phyloP scores from a whole-genome alignment of 37 sponge, comb jelly and placozoan genomes.

The Eunapius fragilis region DNA sequence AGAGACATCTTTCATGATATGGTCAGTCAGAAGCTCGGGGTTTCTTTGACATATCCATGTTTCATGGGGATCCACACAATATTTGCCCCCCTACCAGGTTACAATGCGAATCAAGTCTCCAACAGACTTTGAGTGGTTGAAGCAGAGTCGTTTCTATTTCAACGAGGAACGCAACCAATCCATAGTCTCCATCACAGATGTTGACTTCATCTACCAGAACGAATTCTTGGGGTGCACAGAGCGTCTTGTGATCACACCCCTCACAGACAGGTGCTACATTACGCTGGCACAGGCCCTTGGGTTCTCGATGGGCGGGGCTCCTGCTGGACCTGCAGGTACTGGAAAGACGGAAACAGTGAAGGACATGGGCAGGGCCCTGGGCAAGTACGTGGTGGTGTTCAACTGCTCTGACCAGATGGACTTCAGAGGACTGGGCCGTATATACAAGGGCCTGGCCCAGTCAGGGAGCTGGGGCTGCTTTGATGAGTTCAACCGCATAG shows the following conservation, averaged over 20 bases:
- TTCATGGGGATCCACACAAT: not conserved
- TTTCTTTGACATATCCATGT: not conserved
- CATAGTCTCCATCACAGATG: conserved; percentile 94
- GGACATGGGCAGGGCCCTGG: conserved; percentile 97
- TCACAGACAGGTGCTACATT: conserved; percentile 99
- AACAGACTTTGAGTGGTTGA: conserved; percentile 98
- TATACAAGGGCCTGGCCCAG: conserved; percentile 99
- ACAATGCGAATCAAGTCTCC: conserved; percentile 78
- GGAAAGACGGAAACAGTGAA: conserved; percentile 94
- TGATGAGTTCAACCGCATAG: conserved; percentile 99
- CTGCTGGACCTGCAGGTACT: conserved; percentile 95
- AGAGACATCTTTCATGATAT: conserved; percentile 98
- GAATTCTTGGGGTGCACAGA: conserved; percentile 99
- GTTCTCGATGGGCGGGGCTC: conserved; percentile 97
- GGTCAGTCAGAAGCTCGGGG: conserved; percentile 27
- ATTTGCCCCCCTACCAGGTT: conserved; percentile 28
- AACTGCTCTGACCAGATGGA: conserved; percentile 99
- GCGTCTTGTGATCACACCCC: conserved; percentile 98
- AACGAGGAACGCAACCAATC: conserved; percentile 88
- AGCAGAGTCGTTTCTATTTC: conserved; percentile 98
- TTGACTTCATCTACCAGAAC: conserved; percentile 97
- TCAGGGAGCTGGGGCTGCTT: conserved; percentile 99
- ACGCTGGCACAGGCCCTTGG: conserved; percentile 97
- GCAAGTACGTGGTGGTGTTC: conserved; percentile 99
- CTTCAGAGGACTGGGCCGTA: conserved; percentile 97